phyloP scores from a whole-genome alignment of 2,113 vertebrate species.

The Azemiops feae region DNA sequence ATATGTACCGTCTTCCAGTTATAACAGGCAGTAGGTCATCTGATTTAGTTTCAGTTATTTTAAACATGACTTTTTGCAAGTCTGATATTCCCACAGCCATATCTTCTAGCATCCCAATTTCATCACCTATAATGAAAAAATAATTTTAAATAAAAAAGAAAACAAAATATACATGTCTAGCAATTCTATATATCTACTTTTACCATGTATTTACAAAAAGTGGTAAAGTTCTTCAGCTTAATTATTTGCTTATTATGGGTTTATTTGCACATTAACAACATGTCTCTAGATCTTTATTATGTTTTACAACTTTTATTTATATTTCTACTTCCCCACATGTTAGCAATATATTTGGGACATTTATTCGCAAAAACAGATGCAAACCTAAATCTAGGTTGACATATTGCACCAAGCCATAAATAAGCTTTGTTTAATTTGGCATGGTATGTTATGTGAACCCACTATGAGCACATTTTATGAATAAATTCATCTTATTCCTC shows the following conservation, averaged over 20 bases:
- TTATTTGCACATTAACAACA: background rate
- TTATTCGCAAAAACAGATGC: background rate
- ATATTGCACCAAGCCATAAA: background rate
- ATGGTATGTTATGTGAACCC: background rate
- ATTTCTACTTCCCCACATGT: background rate
- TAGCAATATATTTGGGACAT: background rate
- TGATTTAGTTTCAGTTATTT: conserved; percentile 88
- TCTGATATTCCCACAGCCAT: conserved; percentile 95
- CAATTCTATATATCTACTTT: conserved; percentile 35
- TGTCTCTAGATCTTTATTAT: background rate
- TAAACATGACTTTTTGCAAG: conserved; percentile 88
- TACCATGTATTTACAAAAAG: background rate
- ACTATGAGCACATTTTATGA: background rate
- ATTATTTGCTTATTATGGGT: background rate
- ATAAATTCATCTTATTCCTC: background rate
- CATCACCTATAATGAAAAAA: conserved; percentile 80
- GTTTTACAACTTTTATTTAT: background rate
- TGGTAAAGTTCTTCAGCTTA: background rate
- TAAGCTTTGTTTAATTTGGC: background rate
- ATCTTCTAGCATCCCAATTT: conserved; percentile 97
- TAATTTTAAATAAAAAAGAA: conserved; percentile 45
- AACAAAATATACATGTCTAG: conserved; percentile 28
- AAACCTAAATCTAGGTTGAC: background rate
- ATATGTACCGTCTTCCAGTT: conserved; percentile 89
- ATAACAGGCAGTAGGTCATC: conserved; percentile 87